Base-by-base conservation (phyloP, 2,797 vertebrate species). In the Lepus townsendii region DNA sequence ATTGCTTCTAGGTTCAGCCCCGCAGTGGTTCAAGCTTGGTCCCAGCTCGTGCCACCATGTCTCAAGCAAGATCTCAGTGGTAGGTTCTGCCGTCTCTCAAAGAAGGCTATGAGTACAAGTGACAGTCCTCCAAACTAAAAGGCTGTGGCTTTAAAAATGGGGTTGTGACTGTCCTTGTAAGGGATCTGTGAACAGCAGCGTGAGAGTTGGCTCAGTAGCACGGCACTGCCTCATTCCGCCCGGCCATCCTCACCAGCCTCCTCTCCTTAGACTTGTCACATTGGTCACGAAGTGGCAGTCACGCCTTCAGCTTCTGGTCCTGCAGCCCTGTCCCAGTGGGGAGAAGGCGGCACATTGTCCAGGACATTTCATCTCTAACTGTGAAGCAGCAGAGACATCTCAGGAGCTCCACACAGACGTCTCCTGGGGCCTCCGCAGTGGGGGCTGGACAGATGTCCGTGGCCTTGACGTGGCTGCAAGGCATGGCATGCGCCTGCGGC, bases 141-240 rank as follows among this genome's bases (percentile, higher is more conserved):
- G 68, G 54, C 54, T 57, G 54, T 19, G 16, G 30, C 27, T 20
- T 19, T 65, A 72, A 50, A 12, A 32, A 69, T 0, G 12, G 2
- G 66, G 1, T 14, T 22, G 20, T 10, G 35, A n/a, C 10, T 0
- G 9, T 3, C 11, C 22, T 30, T 32, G 4, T 3, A 62, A 24
- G 60, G 24, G 7, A 22, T 24, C n/a, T 3, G 30, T 6, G 7
- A 17, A 1, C 3, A 30, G 57, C 54, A 4, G 19, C 0, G 1
- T 32, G 35, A 69, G n/a, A 14, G 24, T 2, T 9, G 72, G 75
- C 20, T 57, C 19, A 5, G 17, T 24, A 7, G 35, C 50, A 13
- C 50, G 2, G 20, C 5, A 5, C 2, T 9, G 35, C n/a, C 42
- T 63, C 7, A 2, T 47, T 24, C 24, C 42, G 22, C 24, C 12